These are phyloP conservation scores for Drosophila tripunctata DNA, from an alignment of 2,888 invertebrate genomes.

Conservation along the genomic window DNA sequence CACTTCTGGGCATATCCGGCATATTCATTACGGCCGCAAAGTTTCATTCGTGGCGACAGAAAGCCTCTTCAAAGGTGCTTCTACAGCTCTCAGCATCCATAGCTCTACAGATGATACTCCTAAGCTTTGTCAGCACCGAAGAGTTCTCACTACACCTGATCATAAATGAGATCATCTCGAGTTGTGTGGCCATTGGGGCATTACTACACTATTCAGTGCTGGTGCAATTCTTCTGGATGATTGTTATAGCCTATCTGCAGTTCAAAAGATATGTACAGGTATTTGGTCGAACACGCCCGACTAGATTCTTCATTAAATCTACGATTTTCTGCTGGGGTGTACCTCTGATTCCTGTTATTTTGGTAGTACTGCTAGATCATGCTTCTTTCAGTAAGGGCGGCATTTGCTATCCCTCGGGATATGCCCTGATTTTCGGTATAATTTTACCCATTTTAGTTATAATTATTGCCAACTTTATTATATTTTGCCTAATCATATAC, in stretches of 20 bases:
- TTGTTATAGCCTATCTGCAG: slow-evolving; percentile 88
- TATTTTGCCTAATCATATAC: slow-evolving; percentile 86
- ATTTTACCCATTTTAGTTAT: slow-evolving; percentile 86
- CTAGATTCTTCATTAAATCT: slow-evolving; percentile 87
- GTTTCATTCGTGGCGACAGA: slow-evolving; percentile 87
- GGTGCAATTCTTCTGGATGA: slow-evolving; percentile 90
- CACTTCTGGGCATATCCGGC: slow-evolving; percentile 86
- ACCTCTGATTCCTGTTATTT: slow-evolving; percentile 85
- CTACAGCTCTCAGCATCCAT: slow-evolving; percentile 87
- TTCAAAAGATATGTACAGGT: slow-evolving; percentile 88
- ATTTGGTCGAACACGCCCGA: slow-evolving; percentile 86
- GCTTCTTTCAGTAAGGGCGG: slow-evolving; percentile 84
- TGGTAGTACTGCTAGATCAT: slow-evolving; percentile 84
- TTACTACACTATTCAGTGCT: slow-evolving; percentile 88
- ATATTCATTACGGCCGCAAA: slow-evolving; percentile 86
- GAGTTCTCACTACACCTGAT: slow-evolving; percentile 77
- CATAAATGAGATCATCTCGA: slow-evolving; percentile 72
- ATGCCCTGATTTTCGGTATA: slow-evolving; percentile 85
- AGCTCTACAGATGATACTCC: slow-evolving; percentile 86
- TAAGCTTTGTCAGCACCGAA: slow-evolving; percentile 81
- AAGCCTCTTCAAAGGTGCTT: slow-evolving; percentile 88
- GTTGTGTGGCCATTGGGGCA: slow-evolving; percentile 87
- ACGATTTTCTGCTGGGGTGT: slow-evolving; percentile 87
- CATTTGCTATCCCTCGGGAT: slow-evolving; percentile 86
- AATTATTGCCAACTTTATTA: slow-evolving; percentile 85